Base-by-base conservation (phyloP, 2,113 vertebrate species). In the Bettongia penicillata region DNA sequence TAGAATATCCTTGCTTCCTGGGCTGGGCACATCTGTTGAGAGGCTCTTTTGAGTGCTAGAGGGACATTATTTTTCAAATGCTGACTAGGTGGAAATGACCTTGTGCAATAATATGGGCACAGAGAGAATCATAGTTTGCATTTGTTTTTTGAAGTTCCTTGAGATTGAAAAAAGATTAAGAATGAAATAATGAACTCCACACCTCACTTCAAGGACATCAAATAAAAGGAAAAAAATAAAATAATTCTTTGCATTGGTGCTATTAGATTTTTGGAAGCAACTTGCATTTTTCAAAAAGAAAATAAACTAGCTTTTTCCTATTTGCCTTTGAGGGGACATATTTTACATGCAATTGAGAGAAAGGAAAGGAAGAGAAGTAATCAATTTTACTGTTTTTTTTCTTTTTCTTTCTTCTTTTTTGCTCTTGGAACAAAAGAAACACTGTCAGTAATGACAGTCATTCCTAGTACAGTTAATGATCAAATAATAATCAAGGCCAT, bases 11-110 rank as follows among this genome's bases (percentile, higher is more conserved):
- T 26, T 95, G 96, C 55, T 93, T 97, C 93, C 25, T 90, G 0
- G 0, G 91, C 89, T 96, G 94, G 93, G 91, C 96, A 95, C 96
- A 96, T 97, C 96, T 97, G 95, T 91, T 93, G 93, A 90, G 52
- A 96, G 94, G 51, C 52, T 96, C 90, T 95, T 95, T 94, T 95
- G 94, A 91, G 48, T 95, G 53, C 16, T 90, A 95, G 93, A 95
- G 55, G 95, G 55, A 93, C n/a, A 94, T 95, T 95, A 95, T 96
- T 92, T 95, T 95, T 97, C 94, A 95, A 84, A 57, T 90, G 91
- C 94, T 95, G 91, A 93, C 31, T 93, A 22, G 68, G 50, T 89
- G 91, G 43, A 96, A 96, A 95, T 24, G 43, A 91, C 26, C 55
- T 93, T 25, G 55, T 92, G 28, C 43, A 92, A 57, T 77, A 93